Evolutionary conservation across 1,140 invertebrate species (phyloP), one percentile per base, ranked within the genome.

Genomic region (Bemisia tabaci): DNA sequence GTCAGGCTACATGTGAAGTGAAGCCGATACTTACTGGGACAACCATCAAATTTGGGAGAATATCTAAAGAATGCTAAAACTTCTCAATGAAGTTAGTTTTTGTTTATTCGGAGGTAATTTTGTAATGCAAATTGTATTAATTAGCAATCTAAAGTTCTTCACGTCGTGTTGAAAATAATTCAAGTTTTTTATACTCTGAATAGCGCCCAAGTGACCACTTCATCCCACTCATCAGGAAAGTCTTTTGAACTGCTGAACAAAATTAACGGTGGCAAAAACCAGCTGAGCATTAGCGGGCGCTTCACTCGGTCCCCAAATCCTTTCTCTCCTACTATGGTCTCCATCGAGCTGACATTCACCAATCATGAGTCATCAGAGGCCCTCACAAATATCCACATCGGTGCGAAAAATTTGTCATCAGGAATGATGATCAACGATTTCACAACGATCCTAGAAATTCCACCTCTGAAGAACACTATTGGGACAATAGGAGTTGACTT

Each of bases 401-500:
- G 85, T 59, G 82, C 82, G 68, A 91, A 91, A 82, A 85, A 84
- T 75, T 76, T 90, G 69, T 82, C 85, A 25, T 72, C 79, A 60
- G 89, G 88, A 62, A 89, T 92, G 82, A 79, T 83, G 66, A 82
- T 97, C 26, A 88, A 94, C 72, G 91, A 92, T 69, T 95, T 95
- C 78, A 82, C 86, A 17, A 80, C 85, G 26, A 85, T 97, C 61
- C 72, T 80, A 0, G 72, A 74, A 0, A 73, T 93, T 58, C 39
- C 64, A 22, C 65, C 69, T 11, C 77, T 79, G 24, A 78, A 82
- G 1, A 83, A 83, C 62, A 79, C 81, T 33, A 79, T 79, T 59
- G 83, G 83, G 1, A 85, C 87, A 0, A 76, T 97, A 69, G 94
- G 92, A 17, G 84, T 97, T 25, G 94, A 98, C 80, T 98, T 94